These are phyloP conservation scores for Cantharis nigra DNA, from an alignment of 2,888 invertebrate genomes.

Conservation along the genomic window DNA sequence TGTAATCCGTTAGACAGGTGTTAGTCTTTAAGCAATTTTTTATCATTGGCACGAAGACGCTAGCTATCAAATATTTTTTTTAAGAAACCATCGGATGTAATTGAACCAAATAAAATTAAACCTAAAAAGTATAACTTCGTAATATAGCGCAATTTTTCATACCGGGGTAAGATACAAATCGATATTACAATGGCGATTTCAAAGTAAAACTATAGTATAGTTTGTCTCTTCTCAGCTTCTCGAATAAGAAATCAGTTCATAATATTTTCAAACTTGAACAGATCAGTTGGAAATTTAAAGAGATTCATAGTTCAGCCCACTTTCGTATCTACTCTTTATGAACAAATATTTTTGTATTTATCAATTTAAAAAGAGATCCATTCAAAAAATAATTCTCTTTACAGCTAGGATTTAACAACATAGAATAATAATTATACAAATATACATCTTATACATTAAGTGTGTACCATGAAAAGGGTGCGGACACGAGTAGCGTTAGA, in stretches of 20 bases:
- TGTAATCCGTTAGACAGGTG: no score
- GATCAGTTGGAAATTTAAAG: background rate
- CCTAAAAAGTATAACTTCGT: background rate
- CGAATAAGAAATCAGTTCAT: background rate
- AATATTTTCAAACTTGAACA: background rate
- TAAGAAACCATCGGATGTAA: no score
- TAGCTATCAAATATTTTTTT: no score
- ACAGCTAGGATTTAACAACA: background rate
- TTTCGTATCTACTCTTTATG: background rate
- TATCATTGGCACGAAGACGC: no score
- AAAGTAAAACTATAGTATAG: background rate
- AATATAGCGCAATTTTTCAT: conserved; percentile 7
- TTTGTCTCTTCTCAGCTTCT: background rate
- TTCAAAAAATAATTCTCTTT: background rate
- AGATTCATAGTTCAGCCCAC: background rate
- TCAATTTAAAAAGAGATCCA: background rate
- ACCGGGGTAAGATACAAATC: conserved; percentile 36
- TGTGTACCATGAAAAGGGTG: conserved; percentile 32
- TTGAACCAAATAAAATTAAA: no score
- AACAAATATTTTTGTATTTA: background rate
- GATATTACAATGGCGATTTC: conserved; percentile 28
- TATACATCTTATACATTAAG: background rate
- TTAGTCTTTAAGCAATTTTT: no score
- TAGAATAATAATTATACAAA: background rate
- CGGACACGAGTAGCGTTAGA: conserved; percentile 24